Percentiles rank a stretch among this genome's conserved stretches.
phyloP scores from a whole-genome alignment of 2,888 invertebrate species.

The Eupithecia subfuscata region DNA sequence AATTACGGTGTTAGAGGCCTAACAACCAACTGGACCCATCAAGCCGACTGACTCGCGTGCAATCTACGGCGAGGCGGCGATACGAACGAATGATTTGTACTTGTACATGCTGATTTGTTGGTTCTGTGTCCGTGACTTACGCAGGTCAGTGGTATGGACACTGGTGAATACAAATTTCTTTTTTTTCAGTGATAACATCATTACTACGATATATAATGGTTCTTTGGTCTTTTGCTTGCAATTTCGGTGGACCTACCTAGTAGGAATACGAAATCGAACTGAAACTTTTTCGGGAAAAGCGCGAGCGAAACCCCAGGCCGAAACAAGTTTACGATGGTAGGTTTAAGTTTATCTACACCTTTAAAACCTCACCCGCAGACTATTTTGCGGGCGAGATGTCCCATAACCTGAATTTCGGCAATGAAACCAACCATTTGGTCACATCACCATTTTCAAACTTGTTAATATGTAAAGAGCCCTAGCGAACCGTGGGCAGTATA shows the following conservation, averaged over 20 bases:
- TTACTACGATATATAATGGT: neutral
- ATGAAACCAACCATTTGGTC: too few relatives aligned
- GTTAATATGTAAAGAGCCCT: too few relatives aligned
- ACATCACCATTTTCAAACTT: too few relatives aligned
- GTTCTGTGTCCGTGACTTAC: constrained; percentile 6
- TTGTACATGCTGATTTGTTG: neutral
- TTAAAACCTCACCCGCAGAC: neutral
- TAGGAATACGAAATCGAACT: neutral
- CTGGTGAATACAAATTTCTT: neutral
- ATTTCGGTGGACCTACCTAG: neutral
- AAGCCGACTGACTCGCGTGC: neutral
- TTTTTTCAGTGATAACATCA: neutral
- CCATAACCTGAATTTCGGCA: too few relatives aligned
- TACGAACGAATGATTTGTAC: constrained; percentile 5
- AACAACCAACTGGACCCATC: neutral
- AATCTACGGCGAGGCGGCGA: neutral
- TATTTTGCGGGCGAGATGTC: too few relatives aligned
- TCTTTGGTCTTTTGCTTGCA: neutral
- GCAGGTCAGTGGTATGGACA: neutral
- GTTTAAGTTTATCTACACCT: neutral
- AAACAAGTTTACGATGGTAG: too few relatives aligned
- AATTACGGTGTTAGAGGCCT: neutral
- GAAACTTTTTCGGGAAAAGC: neutral
- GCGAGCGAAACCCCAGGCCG: too few relatives aligned
- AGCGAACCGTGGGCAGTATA: too few relatives aligned